Conservation (phyloP, 2,797 vertebrate genomes). For the Helarctos malayanus region DNA sequence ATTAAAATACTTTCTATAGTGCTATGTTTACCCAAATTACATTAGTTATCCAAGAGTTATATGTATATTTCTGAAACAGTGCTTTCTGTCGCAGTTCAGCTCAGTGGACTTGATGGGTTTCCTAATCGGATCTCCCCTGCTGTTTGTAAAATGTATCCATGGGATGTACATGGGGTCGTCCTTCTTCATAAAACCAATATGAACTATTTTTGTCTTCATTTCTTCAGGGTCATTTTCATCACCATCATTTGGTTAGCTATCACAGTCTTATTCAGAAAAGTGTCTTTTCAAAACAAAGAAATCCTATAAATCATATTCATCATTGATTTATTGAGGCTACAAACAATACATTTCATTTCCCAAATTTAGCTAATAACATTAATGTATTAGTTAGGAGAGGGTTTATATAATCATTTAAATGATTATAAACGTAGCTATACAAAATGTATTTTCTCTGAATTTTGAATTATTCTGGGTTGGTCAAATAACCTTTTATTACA, state of each 20-base stretch:
- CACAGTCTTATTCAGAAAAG: neutral
- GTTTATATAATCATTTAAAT: neutral
- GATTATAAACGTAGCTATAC: neutral
- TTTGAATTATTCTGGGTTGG: neutral
- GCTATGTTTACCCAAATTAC: neutral
- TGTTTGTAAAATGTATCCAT: neutral
- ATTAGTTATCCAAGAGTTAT: neutral
- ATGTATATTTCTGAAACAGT: neutral
- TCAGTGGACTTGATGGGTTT: neutral
- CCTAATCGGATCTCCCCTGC: neutral
- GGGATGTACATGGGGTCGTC: neutral
- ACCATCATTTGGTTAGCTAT: neutral
- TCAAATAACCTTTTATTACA: neutral
- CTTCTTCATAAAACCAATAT: neutral
- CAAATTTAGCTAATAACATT: neutral
- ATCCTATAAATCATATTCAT: neutral
- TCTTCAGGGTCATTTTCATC: neutral
- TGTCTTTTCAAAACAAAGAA: neutral
- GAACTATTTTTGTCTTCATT: neutral
- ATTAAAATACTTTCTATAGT: neutral
- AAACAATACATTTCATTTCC: neutral
- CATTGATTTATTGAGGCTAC: neutral
- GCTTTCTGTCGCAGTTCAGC: neutral
- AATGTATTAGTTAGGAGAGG: neutral
- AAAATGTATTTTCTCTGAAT: neutral